These are phyloP conservation scores for Leptopterna dolabrata DNA, from an alignment of 2,888 invertebrate genomes.

Conservation along the genomic window DNA sequence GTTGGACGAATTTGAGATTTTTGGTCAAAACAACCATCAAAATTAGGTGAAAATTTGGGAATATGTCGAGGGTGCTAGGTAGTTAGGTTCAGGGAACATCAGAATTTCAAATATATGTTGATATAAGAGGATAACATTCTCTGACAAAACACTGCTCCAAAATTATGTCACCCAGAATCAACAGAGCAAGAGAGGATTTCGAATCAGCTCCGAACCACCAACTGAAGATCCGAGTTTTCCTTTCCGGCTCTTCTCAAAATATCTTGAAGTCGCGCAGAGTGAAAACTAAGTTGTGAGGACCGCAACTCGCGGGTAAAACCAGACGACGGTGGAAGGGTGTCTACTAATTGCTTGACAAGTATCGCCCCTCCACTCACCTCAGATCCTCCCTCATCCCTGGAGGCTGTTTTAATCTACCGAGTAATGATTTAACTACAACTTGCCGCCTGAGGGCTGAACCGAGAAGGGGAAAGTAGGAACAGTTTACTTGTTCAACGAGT, in stretches of 20 bases:
- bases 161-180: too few relatives aligned
- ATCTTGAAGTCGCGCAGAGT: not conserved
- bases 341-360: slow-evolving; percentile 14
- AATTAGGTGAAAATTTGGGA: too few relatives aligned
- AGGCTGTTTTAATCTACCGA: slow-evolving; percentile 34
- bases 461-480: not conserved
- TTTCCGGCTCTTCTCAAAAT: not conserved
- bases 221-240: not conserved
- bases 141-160: too few relatives aligned
- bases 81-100: too few relatives aligned
- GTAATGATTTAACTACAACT: slow-evolving; percentile 45
- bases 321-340: not conserved
- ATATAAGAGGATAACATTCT: too few relatives aligned
- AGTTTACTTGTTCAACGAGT: not conserved
- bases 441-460: not conserved
- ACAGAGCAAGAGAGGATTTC: not conserved
- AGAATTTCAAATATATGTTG: too few relatives aligned
- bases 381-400: not conserved
- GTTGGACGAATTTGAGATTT: too few relatives aligned
- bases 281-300: slow-evolving; percentile 19
- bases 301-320: not conserved
- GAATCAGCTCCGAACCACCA: not conserved
- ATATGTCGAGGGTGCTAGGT: too few relatives aligned
- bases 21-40: too few relatives aligned
- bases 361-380: not conserved